Percentiles rank a stretch among this genome's conserved stretches.
Evolutionary conservation across 1,140 invertebrate genomes (phyloP).

Genomic region (Drosophila trapezifrons): DNA sequence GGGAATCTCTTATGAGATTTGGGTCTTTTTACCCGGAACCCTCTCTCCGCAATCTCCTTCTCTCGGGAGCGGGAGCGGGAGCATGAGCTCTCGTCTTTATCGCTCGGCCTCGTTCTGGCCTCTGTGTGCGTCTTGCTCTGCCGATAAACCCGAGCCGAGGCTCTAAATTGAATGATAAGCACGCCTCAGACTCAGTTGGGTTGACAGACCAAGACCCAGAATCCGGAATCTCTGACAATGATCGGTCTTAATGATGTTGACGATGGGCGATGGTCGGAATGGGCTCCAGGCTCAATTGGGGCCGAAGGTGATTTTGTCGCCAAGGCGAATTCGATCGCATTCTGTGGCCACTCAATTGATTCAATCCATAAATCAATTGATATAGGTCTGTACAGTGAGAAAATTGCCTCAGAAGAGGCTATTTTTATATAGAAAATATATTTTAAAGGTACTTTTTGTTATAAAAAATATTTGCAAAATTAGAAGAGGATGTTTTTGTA

Average conservation of each 20-base stretch:
- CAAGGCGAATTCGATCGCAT: slow-evolving; percentile 63
- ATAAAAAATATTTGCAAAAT: too few relatives aligned
- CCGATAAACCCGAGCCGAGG: slow-evolving; percentile 23
- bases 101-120: slow-evolving; percentile 28
- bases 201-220: slow-evolving; percentile 7
- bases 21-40: neutral
- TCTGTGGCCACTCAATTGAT: slow-evolving; percentile 58
- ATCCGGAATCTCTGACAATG: slow-evolving; percentile 12
- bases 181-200: neutral
- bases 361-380: slow-evolving; percentile 68
- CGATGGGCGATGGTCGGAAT: slow-evolving; percentile 8
- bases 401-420: neutral
- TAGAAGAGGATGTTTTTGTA: neutral
- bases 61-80: neutral
- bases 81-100: slow-evolving; percentile 14
- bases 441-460: too few relatives aligned
- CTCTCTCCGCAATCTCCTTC: slow-evolving; percentile 7
- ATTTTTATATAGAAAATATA: neutral
- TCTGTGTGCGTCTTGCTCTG: slow-evolving; percentile 19
- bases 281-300: slow-evolving; percentile 56
- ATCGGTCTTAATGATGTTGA: slow-evolving; percentile 36
- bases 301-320: slow-evolving; percentile 71
- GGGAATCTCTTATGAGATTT: slow-evolving; percentile 7
- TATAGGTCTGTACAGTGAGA: slow-evolving; percentile 22
- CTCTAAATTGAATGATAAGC: slow-evolving; percentile 53